Evolutionary conservation across 2,797 vertebrate genomes (phyloP).

Genomic region (Simalia tracyae): DNA sequence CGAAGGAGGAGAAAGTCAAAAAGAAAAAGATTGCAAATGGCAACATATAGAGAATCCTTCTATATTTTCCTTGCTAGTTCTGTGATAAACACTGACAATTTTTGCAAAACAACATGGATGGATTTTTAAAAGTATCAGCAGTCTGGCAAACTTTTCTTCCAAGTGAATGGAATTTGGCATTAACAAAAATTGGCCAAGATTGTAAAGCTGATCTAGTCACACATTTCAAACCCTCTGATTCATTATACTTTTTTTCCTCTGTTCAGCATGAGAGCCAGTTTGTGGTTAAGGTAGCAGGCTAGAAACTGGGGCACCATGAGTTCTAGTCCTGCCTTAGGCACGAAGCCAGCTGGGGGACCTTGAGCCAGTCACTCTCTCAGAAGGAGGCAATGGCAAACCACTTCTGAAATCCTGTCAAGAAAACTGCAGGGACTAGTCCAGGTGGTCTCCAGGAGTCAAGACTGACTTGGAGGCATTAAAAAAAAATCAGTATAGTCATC

Average conservation of each 20-base stretch:
- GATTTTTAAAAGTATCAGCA: constrained; percentile 55
- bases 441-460: too few species aligned
- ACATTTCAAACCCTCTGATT: background rate
- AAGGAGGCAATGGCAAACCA: too few species aligned
- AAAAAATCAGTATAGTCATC: background rate
- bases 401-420: too few species aligned
- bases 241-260: too few species aligned
- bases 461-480: too few species aligned
- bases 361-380: too few species aligned
- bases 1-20: background rate
- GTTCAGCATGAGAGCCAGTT: too few species aligned
- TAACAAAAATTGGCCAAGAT: constrained; percentile 45
- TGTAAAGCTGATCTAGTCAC: constrained; percentile 41
- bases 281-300: too few species aligned
- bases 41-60: constrained; percentile 59
- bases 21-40: constrained; percentile 60
- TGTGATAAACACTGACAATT: constrained; percentile 72
- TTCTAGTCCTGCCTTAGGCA: too few species aligned
- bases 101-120: constrained; percentile 50
- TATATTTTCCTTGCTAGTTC: constrained; percentile 58
- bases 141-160: constrained; percentile 33
- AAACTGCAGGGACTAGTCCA: too few species aligned
- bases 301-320: too few species aligned
- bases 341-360: too few species aligned
- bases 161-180: constrained; percentile 40